Evolutionary conservation across 2,888 invertebrate species (phyloP).

Genomic region (Kryphioiulus occultus): DNA sequence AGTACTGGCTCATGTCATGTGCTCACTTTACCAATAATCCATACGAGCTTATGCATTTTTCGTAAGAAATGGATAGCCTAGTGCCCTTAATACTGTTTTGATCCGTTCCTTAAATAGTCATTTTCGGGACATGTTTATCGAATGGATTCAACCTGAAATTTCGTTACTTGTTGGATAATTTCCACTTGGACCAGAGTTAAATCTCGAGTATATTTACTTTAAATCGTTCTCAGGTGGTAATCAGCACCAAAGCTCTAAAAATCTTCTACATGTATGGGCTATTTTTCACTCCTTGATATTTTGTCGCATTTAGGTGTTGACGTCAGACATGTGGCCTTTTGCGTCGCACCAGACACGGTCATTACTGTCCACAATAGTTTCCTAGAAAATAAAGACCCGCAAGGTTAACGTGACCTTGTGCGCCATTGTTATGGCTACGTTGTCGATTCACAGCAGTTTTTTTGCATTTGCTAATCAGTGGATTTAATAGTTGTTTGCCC

Average conservation of each 20-base stretch:
- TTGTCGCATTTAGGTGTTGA: neutral
- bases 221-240: neutral
- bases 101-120: neutral
- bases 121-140: neutral
- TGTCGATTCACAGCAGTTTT: neutral
- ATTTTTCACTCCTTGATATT: too few relatives aligned
- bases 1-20: neutral
- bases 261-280: too few relatives aligned
- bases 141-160: neutral
- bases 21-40: neutral
- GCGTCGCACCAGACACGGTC: neutral
- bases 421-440: neutral
- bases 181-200: neutral
- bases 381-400: neutral
- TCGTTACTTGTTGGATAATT: neutral
- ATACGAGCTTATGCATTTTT: neutral
- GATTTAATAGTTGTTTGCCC: neutral
- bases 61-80: slow-evolving; percentile 16
- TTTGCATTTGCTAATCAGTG: neutral
- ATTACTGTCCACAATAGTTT: neutral
- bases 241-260: too few relatives aligned
- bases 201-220: neutral
- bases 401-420: neutral
- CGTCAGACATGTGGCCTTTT: neutral
- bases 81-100: neutral